Percentiles rank a stretch among this genome's conserved stretches.
Conservation (phyloP, 2,113 vertebrate species). For the Indicator maculatus region DNA sequence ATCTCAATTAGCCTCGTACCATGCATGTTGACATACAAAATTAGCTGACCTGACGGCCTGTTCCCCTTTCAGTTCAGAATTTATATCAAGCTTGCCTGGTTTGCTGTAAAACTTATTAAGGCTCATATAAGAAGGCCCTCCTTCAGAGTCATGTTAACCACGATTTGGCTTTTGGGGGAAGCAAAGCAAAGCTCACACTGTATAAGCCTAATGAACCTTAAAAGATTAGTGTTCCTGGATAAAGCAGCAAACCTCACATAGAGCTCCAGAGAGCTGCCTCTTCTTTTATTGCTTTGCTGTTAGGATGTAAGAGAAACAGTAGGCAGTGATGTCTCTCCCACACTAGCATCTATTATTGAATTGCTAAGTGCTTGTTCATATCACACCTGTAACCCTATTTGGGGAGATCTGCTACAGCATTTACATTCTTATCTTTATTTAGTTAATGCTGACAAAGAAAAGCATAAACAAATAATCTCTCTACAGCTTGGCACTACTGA, state of each 20-base stretch:
- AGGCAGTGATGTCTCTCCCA: background rate
- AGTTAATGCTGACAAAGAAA: slow-evolving; percentile 31
- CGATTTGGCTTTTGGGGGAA: background rate
- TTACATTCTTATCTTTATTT: slow-evolving; percentile 24
- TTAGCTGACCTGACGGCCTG: background rate
- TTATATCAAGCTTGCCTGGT: background rate
- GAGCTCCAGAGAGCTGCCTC: background rate
- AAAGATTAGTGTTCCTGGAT: background rate
- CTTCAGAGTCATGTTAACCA: background rate
- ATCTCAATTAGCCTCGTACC: slow-evolving; percentile 38
- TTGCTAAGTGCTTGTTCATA: background rate
- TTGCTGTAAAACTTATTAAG: background rate
- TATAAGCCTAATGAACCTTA: background rate
- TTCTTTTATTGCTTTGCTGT: background rate
- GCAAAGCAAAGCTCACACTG: background rate
- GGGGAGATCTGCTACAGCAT: slow-evolving; percentile 24
- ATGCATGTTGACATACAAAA: background rate
- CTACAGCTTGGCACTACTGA: background rate
- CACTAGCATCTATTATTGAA: background rate
- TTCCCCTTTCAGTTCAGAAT: background rate
- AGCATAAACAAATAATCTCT: slow-evolving; percentile 34
- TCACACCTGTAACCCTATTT: background rate
- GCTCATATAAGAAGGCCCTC: background rate
- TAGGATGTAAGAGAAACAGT: background rate
- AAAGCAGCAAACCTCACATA: background rate